phyloP scores from a whole-genome alignment of 2,113 vertebrate genomes.

The Acrocephalus arundinaceus region DNA sequence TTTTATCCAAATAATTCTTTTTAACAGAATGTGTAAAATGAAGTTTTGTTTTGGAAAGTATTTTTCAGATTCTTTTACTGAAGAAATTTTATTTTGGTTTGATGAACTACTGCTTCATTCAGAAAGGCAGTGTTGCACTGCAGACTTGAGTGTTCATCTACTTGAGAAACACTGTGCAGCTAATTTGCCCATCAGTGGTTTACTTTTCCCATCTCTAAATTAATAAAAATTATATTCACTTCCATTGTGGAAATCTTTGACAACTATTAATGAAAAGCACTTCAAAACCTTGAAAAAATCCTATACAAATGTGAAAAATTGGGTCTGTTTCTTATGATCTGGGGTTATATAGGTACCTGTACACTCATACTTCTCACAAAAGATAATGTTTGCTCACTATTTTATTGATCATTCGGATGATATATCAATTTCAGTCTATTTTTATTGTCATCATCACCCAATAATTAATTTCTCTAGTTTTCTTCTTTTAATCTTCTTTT shows the following conservation, averaged over 20 bases:
- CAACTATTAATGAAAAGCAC: background rate
- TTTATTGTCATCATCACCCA: background rate
- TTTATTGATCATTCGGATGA: background rate
- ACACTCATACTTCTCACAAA: background rate
- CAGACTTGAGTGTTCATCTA: background rate
- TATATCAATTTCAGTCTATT: background rate
- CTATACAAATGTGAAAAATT: background rate
- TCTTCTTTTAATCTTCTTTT: background rate
- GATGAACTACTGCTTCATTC: background rate
- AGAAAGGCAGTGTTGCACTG: background rate
- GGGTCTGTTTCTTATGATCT: background rate
- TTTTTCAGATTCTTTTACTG: background rate
- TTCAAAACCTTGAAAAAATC: background rate
- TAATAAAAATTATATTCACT: background rate
- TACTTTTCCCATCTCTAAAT: background rate
- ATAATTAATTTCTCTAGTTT: background rate
- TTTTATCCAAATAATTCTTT: background rate
- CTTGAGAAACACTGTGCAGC: background rate
- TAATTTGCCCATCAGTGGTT: background rate
- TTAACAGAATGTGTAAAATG: background rate
- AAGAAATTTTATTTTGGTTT: background rate
- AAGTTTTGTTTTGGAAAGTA: background rate
- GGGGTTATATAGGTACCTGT: background rate
- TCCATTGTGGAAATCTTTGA: background rate
- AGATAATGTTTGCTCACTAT: background rate